These are phyloP conservation scores for Chunga burmeisteri DNA, from an alignment of 2,113 vertebrate species.

Conservation along the genomic window DNA sequence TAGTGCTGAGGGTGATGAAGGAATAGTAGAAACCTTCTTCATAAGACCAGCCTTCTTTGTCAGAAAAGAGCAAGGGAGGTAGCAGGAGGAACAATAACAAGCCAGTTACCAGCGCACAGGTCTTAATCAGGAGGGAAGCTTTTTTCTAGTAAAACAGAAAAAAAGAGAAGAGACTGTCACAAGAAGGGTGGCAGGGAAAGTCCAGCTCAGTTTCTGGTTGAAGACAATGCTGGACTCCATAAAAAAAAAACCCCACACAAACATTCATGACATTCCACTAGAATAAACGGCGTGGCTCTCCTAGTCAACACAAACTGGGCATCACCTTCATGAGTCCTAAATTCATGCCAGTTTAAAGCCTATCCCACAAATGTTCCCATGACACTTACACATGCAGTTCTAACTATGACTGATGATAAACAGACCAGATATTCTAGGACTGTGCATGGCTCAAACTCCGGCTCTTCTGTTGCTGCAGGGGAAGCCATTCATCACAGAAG, in stretches of 20 bases:
- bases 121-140: constrained; percentile 74
- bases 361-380: not conserved
- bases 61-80: constrained; percentile 83
- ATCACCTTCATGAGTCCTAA: not conserved
- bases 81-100: constrained; percentile 82
- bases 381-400: not conserved
- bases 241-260: not conserved
- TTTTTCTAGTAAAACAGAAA: constrained; percentile 61
- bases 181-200: not conserved
- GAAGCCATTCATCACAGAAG: constrained; percentile 43
- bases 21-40: constrained; percentile 88
- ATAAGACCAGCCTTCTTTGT: constrained; percentile 86
- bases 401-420: not conserved
- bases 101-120: constrained; percentile 76
- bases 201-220: not conserved
- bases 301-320: not conserved
- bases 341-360: not conserved
- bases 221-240: not conserved
- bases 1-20: constrained; percentile 92
- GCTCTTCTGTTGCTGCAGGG: not conserved
- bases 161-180: not conserved
- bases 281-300: not conserved
- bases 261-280: not conserved
- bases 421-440: not conserved
- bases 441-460: not conserved